Evolutionary conservation across 2,888 invertebrate species (phyloP), one percentile per base, ranked within the genome.

Genomic region (Crepidodera aurea): DNA sequence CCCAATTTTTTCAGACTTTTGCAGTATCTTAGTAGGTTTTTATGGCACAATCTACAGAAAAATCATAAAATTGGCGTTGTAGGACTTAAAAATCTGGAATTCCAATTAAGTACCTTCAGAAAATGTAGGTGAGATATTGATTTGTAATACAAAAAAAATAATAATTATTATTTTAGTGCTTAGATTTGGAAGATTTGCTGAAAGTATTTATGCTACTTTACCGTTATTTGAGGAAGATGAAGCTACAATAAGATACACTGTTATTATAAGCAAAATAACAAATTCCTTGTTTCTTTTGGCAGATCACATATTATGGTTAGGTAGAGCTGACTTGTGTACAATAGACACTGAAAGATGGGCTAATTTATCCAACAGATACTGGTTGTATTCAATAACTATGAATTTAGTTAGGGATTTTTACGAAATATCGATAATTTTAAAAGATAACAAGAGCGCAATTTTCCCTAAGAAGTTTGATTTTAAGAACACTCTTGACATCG

Each of bases 221-320:
- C 87, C 88, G 55, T 84, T 88, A 10, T 85, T 93, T 64, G 87
- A 91, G 66, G 86, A 93, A 77, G 87, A 89, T 22, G 90, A 95
- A 76, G 76, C 87, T 12, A 83, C 88, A 2, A 80, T 94, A 15
- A 85, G 91, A 68, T 78, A 90, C 7, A 89, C 91, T 22, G 79
- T 93, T 29, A 92, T 93, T 0, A 76, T 93, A 51, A 90, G 93
- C 64, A 93, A 92, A 82, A 83, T 96, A 53, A 86, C 91, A 19
- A 89, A 90, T 77, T 87, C 93, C 0, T 77, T 94, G 19, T 96
- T 89, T 75, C 84, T 96, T 1, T 82, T 94, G 46, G 88, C 92
- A 10, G 96, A 96, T 78, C 94, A 96, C 76, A 84, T 95, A 27
- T 86, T 95, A 27, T 96, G 95, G 93, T 81, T 94, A 1, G 89